Conservation (phyloP, 2,888 invertebrate species). For the Drosophila anomalipes region DNA sequence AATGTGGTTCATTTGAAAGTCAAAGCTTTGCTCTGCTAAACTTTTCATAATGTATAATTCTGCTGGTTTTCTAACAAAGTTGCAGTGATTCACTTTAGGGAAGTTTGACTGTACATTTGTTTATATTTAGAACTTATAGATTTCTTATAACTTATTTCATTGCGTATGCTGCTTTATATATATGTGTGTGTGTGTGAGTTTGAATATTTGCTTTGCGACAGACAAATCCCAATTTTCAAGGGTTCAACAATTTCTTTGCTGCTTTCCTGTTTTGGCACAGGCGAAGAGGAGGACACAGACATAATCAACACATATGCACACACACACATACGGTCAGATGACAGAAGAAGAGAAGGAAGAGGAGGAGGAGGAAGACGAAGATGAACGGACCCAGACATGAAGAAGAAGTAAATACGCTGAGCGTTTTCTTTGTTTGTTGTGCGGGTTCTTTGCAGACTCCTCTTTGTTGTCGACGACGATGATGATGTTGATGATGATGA, state of each 20-base stretch:
- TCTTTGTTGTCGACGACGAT: conserved; percentile 38
- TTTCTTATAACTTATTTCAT: conserved; percentile 13
- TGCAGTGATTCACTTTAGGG: neutral
- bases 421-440: conserved; percentile 52
- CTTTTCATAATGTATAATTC: neutral
- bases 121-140: neutral
- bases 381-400: conserved; percentile 43
- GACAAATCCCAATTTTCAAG: conserved; percentile 48
- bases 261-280: conserved; percentile 68
- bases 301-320: conserved; percentile 23
- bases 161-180: neutral
- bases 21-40: neutral
- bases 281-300: conserved; percentile 29
- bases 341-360: neutral
- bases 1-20: neutral
- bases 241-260: conserved; percentile 66
- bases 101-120: neutral
- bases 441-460: conserved; percentile 43
- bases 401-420: conserved; percentile 32
- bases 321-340: conserved; percentile 9
- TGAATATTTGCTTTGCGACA: conserved; percentile 15
- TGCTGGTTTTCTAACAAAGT: neutral
- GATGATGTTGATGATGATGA: neutral
- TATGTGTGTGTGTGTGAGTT: neutral
- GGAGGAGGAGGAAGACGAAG: neutral